These are phyloP conservation scores for Malurus melanocephalus DNA, from an alignment of 2,113 vertebrate species.

Conservation along the genomic window DNA sequence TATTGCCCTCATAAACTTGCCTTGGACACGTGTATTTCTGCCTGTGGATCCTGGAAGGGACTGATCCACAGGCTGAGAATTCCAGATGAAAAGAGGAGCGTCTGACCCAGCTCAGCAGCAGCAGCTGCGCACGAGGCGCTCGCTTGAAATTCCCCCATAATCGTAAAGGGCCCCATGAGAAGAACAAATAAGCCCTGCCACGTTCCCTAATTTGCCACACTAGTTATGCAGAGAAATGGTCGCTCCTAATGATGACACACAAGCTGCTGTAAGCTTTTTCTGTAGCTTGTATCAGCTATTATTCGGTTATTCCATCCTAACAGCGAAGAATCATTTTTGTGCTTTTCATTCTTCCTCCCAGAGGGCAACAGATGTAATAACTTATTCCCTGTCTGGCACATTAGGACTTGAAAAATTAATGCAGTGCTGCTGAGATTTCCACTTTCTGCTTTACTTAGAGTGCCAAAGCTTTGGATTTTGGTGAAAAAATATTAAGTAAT, in stretches of 20 bases:
- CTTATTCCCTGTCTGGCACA: constrained; percentile 69
- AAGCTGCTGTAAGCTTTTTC: constrained; percentile 62
- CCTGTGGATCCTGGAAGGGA: neutral
- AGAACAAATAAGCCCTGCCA: constrained; percentile 53
- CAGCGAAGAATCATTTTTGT: constrained; percentile 34
- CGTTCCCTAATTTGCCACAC: constrained; percentile 49
- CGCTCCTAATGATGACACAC: constrained; percentile 58
- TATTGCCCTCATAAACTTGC: neutral
- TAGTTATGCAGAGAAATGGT: constrained; percentile 39
- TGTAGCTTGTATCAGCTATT: constrained; percentile 60
- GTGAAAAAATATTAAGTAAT: constrained; percentile 63
- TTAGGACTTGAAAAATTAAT: constrained; percentile 72
- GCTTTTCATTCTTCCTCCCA: constrained; percentile 70
- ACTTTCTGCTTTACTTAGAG: constrained; percentile 51
- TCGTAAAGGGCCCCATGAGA: constrained; percentile 52
- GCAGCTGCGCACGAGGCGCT: neutral
- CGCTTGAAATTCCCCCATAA: constrained; percentile 40
- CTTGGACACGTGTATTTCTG: neutral
- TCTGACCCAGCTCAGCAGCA: constrained; percentile 1
- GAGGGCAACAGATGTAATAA: constrained; percentile 72
- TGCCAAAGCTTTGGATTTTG: constrained; percentile 59
- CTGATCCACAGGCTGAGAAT: neutral
- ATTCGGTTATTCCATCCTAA: constrained; percentile 59
- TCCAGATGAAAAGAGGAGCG: neutral
- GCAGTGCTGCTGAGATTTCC: constrained; percentile 47